phyloP scores from a whole-genome alignment of 92 coral and sea anemone genomes.

The Palythoa caribaeorum region DNA sequence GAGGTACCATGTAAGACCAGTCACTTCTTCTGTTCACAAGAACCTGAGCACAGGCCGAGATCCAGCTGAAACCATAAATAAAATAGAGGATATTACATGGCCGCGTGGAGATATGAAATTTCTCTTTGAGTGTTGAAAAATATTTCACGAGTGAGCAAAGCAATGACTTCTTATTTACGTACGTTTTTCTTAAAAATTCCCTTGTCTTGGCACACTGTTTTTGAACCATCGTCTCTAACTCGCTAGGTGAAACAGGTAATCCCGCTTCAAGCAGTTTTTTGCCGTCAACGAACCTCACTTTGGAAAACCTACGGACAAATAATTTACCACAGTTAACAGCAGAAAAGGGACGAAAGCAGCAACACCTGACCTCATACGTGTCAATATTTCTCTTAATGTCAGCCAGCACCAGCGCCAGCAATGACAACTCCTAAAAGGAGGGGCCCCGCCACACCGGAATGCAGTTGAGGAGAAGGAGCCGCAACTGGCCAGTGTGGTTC shows the following conservation, averaged over 20 bases:
- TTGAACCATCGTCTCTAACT: conserved; percentile 89
- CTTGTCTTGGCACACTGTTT: conserved; percentile 94
- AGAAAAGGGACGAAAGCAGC: no score
- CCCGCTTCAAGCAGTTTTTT: conserved; percentile 85
- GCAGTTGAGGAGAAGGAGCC: no score
- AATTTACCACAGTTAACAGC: neutral
- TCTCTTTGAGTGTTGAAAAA: no score
- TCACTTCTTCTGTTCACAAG: conserved; percentile 79
- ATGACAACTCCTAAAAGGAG: no score
- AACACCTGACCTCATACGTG: no score
- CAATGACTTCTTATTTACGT: conserved; percentile 30
- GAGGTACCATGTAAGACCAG: conserved; percentile 95
- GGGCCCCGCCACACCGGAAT: no score
- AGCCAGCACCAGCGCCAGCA: no score
- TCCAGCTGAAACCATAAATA: conserved; percentile 70
- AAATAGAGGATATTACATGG: neutral
- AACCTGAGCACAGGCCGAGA: conserved; percentile 95
- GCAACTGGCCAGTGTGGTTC: no score
- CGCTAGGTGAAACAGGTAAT: conserved; percentile 89
- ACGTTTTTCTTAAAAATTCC: conserved; percentile 94
- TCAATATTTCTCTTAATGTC: no score
- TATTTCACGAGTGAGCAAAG: no score
- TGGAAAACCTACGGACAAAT: conserved; percentile 71
- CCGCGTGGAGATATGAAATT: no score
- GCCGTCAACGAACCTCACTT: conserved; percentile 95